phyloP scores from a whole-genome alignment of 2,113 vertebrate genomes.

The Bos javanicus region DNA sequence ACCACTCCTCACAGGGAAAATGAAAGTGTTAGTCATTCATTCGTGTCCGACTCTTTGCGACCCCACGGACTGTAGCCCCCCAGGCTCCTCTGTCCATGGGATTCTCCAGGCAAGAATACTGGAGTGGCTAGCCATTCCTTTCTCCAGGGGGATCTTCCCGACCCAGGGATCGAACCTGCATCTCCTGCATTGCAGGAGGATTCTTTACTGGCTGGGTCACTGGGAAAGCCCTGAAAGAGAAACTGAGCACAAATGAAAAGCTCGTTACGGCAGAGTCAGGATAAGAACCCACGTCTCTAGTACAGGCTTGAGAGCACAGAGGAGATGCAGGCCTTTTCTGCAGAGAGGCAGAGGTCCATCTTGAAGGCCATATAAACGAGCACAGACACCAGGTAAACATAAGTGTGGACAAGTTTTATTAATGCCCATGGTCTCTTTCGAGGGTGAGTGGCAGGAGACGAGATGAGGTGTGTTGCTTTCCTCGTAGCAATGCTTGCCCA shows the following conservation, averaged over 20 bases:
- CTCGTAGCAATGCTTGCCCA: neutral
- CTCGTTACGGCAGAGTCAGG: neutral
- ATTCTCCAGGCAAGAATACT: neutral
- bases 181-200: neutral
- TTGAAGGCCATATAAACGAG: neutral
- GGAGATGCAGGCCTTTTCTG: neutral
- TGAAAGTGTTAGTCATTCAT: neutral
- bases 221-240: neutral
- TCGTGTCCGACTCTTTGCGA: neutral
- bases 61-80: neutral
- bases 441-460: rapidly evolving
- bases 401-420: too few species aligned
- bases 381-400: too few species aligned
- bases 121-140: neutral
- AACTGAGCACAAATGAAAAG: rapidly evolving
- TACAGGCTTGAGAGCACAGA: neutral
- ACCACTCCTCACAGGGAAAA: neutral
- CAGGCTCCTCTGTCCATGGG: neutral
- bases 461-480: neutral
- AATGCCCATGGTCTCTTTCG: rapidly evolving
- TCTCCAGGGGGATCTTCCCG: neutral
- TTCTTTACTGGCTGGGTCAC: neutral
- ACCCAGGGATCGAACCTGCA: neutral
- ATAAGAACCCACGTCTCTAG: neutral
- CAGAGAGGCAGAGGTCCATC: neutral